A percentile compares a stretch with the other conserved stretches of the same genome.
phyloP scores from a whole-genome alignment of 2,888 invertebrate genomes.

The Rugalucina vietnamica region DNA sequence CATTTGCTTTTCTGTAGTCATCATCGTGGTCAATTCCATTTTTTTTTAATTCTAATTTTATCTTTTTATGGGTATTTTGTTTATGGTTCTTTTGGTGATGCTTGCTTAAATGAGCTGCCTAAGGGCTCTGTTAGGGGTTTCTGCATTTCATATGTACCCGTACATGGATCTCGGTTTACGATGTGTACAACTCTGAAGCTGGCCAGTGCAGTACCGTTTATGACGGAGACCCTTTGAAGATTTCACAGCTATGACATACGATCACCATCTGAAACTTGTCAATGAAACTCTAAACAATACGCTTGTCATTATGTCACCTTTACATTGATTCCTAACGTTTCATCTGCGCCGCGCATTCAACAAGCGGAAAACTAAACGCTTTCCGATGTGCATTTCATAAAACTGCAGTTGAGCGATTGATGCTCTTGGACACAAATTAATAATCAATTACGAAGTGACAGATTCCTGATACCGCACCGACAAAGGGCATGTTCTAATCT shows the following conservation, averaged over 20 bases:
- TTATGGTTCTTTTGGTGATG: too few species aligned
- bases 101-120: too few species aligned
- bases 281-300: conserved; percentile 43
- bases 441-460: conserved; percentile 40
- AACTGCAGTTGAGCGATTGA: conserved; percentile 35
- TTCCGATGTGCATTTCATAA: conserved; percentile 10
- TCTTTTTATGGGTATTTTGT: too few species aligned
- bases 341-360: not conserved
- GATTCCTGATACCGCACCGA: not conserved
- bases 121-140: too few species aligned
- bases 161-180: too few species aligned
- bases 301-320: conserved; percentile 34
- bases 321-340: conserved; percentile 13
- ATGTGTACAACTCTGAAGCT: too few species aligned
- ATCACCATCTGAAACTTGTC: conserved; percentile 44
- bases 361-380: conserved; percentile 12
- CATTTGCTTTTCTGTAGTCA: too few species aligned
- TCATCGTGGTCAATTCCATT: too few species aligned
- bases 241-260: conserved; percentile 30
- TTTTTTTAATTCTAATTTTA: too few species aligned
- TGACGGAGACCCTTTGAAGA: conserved; percentile 41
- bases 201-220: too few species aligned
- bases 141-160: too few species aligned
- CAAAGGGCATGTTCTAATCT: too few species aligned
- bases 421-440: conserved; percentile 47